Conservation (phyloP, 2,113 vertebrate genomes). For the Motacilla alba region DNA sequence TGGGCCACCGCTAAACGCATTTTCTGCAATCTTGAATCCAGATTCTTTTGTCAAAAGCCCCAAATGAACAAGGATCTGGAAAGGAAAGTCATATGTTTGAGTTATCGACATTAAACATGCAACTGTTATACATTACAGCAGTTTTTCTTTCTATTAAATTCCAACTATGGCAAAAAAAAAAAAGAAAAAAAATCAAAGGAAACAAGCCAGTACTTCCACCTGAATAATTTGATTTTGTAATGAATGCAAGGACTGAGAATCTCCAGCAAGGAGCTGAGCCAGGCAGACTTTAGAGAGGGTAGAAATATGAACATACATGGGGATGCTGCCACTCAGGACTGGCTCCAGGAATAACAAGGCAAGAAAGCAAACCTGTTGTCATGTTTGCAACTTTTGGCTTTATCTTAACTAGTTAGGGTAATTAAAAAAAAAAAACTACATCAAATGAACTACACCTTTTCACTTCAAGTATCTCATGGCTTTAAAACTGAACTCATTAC, state of each 20-base stretch:
- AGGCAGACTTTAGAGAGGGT: not conserved
- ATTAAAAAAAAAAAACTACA: not conserved
- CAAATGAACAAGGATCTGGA: conserved; percentile 92
- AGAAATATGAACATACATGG: not conserved
- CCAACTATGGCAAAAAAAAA: not conserved
- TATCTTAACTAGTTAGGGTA: not conserved
- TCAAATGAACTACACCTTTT: not conserved
- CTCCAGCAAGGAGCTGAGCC: not conserved
- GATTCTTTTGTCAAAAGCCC: conserved; percentile 98
- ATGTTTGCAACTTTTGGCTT: not conserved
- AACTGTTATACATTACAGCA: not conserved
- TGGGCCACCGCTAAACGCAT: conserved; percentile 95
- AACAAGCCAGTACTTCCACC: not conserved
- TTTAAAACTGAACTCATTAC: not conserved
- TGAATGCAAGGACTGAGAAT: not conserved
- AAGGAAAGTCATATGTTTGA: not conserved
- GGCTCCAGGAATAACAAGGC: not conserved
- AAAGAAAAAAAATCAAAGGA: not conserved
- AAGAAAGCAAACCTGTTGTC: not conserved
- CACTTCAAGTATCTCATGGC: not conserved
- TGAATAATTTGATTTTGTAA: not conserved
- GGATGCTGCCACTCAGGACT: not conserved
- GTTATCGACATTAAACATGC: not conserved
- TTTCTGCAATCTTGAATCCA: conserved; percentile 99
- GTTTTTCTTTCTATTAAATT: not conserved